Percentiles rank a stretch among this genome's conserved stretches.
These are phyloP conservation scores for Epizoanthus scotinus DNA, from an alignment of 92 coral and sea anemone species.

Conservation along the genomic window DNA sequence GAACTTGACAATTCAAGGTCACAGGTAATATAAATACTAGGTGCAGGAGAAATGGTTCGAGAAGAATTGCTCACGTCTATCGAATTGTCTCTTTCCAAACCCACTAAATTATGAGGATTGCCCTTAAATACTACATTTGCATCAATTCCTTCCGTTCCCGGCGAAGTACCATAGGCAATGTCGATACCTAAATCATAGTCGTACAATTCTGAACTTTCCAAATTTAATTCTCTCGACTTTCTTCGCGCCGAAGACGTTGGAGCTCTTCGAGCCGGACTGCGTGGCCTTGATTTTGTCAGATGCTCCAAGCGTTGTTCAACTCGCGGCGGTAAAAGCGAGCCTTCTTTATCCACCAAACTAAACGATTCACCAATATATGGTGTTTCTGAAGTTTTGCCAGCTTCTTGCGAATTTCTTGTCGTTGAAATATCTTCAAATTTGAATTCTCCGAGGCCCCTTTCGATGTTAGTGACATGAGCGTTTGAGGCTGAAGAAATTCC, in stretches of 20 bases:
- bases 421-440: not conserved
- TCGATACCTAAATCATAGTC: constrained; percentile 42
- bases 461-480: not conserved
- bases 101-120: not conserved
- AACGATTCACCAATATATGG: constrained; percentile 22
- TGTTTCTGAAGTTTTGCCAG: not conserved
- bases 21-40: not conserved
- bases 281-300: constrained; percentile 81
- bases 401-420: constrained; percentile 4
- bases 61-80: constrained; percentile 1
- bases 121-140: not conserved
- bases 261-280: constrained; percentile 69
- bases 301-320: constrained; percentile 54
- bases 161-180: constrained; percentile 13
- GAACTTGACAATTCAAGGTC: constrained; percentile 7
- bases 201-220: constrained; percentile 6
- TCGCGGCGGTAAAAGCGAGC: constrained; percentile 62
- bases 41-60: not conserved
- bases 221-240: constrained; percentile 35
- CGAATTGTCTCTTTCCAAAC: not conserved
- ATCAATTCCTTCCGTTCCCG: not conserved
- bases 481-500: constrained; percentile 40
- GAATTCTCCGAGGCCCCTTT: not conserved
- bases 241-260: constrained; percentile 64
- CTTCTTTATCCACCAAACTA: constrained; percentile 59